These are phyloP conservation scores for Eristalis intricaria DNA, from an alignment of 2,888 invertebrate genomes.

Conservation along the genomic window DNA sequence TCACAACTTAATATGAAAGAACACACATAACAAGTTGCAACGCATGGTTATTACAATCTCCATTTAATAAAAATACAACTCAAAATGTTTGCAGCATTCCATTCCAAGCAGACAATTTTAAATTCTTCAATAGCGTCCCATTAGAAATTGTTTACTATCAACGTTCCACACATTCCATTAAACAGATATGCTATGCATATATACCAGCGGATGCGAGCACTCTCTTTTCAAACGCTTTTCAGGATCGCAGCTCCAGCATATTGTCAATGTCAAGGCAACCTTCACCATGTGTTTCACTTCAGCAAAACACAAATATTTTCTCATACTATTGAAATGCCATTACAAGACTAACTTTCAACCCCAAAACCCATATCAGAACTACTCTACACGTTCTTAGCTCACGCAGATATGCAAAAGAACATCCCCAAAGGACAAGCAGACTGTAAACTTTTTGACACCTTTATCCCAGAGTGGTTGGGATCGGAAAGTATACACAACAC, in stretches of 20 bases:
- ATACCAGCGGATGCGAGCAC: not conserved
- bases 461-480: slow-evolving; percentile 16
- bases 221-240: not conserved
- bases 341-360: slow-evolving; percentile 5
- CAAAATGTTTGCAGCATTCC: not conserved
- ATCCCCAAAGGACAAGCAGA: slow-evolving; percentile 9
- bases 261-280: not conserved
- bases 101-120: not conserved
- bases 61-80: not conserved
- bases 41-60: not conserved
- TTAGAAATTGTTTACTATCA: not conserved
- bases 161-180: not conserved
- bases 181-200: not conserved
- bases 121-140: not conserved
- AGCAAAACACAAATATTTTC: not conserved
- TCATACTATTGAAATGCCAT: slow-evolving; percentile 3
- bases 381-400: not conserved
- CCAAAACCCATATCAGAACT: slow-evolving; percentile 24
- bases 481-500: slow-evolving; percentile 16
- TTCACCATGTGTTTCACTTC: not conserved
- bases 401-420: not conserved
- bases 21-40: not conserved
- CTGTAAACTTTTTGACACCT: slow-evolving; percentile 40
- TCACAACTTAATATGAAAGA: not conserved
- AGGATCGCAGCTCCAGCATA: not conserved